Conservation (phyloP, 2,888 invertebrate species). For the Pycnomerus fuliginosus region DNA sequence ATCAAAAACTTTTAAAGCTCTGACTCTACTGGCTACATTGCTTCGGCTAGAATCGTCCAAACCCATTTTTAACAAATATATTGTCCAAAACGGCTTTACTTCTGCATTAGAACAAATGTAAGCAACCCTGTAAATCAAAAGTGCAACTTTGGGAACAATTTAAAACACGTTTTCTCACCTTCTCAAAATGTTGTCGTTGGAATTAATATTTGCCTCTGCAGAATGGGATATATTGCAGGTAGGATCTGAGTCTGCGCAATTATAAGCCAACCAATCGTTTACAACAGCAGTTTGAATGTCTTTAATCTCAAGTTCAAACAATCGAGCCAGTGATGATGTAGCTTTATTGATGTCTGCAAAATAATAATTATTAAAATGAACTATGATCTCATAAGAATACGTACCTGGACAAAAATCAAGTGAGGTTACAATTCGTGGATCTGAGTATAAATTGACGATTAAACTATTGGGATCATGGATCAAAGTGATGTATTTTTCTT, state of each 20-base stretch:
- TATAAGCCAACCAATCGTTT: slow-evolving; percentile 46
- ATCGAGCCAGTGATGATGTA: slow-evolving; percentile 48
- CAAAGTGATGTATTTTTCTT: slow-evolving; percentile 50
- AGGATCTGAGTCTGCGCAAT: slow-evolving; percentile 23
- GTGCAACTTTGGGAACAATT: too few species aligned
- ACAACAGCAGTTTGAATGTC: slow-evolving; percentile 49
- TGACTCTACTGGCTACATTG: slow-evolving; percentile 23
- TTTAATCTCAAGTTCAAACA: slow-evolving; percentile 50
- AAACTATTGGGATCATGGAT: slow-evolving; percentile 51
- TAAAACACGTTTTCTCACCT: too few species aligned
- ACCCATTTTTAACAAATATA: slow-evolving; percentile 28
- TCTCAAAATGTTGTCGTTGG: slow-evolving; percentile 32
- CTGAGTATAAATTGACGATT: slow-evolving; percentile 53
- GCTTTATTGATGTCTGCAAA: slow-evolving; percentile 55
- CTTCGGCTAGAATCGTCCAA: slow-evolving; percentile 14
- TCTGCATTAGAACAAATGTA: slow-evolving; percentile 33
- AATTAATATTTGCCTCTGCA: too few species aligned
- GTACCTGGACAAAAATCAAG: slow-evolving; percentile 43
- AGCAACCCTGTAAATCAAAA: slow-evolving; percentile 28
- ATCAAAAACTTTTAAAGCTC: slow-evolving; percentile 41
- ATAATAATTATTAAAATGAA: neutral
- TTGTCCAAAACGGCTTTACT: slow-evolving; percentile 23
- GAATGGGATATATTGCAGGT: neutral
- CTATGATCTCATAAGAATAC: neutral
- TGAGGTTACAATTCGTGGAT: slow-evolving; percentile 50